phyloP scores from a whole-genome alignment of 2,797 vertebrate species.

The Chromobotia macracanthus region DNA sequence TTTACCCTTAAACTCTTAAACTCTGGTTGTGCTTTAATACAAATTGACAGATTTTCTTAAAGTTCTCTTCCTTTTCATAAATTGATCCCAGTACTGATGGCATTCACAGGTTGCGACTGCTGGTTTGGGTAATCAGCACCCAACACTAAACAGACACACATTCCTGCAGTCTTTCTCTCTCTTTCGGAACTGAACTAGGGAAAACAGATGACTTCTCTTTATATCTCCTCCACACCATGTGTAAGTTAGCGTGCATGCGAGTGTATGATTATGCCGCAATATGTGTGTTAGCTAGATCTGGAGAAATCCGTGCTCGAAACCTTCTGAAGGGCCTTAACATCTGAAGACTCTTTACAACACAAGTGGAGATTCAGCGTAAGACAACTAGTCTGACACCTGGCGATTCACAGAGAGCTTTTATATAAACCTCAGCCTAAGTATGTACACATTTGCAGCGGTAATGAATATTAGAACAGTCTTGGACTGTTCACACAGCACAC shows the following conservation, averaged over 20 bases:
- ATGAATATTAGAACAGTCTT: background rate
- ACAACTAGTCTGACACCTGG: background rate
- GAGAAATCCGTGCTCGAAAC: background rate
- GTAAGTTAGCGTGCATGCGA: slow-evolving; percentile 41
- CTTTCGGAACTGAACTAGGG: slow-evolving; percentile 69
- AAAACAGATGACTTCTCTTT: slow-evolving; percentile 71
- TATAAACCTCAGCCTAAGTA: background rate
- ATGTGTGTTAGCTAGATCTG: background rate
- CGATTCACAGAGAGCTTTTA: background rate
- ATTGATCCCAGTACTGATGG: slow-evolving; percentile 32
- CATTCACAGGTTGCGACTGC: slow-evolving; percentile 42
- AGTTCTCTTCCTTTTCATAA: slow-evolving; percentile 13
- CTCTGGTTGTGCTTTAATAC: background rate
- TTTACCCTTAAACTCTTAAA: slow-evolving; percentile 11
- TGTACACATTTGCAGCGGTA: background rate
- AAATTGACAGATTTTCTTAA: slow-evolving; percentile 11
- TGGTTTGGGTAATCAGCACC: slow-evolving; percentile 67
- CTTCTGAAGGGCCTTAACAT: background rate
- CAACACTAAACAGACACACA: slow-evolving; percentile 76
- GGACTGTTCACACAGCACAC: background rate
- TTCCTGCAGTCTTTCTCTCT: slow-evolving; percentile 67
- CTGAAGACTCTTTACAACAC: background rate
- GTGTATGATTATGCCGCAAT: slow-evolving; percentile 4
- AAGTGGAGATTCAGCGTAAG: background rate
- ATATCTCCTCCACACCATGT: slow-evolving; percentile 44